phyloP scores from a whole-genome alignment of 2,888 invertebrate species.

The Melipona beecheii region DNA sequence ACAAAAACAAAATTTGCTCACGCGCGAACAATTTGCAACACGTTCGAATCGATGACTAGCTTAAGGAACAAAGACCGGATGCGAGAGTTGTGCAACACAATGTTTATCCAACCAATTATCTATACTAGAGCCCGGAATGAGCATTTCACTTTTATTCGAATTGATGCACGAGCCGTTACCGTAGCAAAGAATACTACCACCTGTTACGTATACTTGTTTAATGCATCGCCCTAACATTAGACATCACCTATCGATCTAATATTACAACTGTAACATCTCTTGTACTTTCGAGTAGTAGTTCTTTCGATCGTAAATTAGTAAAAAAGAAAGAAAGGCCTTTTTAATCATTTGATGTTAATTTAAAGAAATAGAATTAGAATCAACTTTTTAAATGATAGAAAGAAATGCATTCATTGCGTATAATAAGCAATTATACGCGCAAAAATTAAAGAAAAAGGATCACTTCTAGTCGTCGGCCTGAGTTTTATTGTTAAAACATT shows the following conservation, averaged over 20 bases:
- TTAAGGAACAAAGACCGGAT: slow-evolving; percentile 78
- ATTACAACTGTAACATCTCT: neutral
- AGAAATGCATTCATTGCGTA: neutral
- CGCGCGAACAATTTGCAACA: neutral
- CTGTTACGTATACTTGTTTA: slow-evolving; percentile 49
- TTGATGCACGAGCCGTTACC: slow-evolving; percentile 31
- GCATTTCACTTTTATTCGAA: slow-evolving; percentile 79
- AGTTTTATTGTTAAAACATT: slow-evolving; percentile 10
- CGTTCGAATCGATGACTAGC: slow-evolving; percentile 12
- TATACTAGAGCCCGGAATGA: slow-evolving; percentile 69
- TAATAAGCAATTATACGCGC: too few relatives aligned
- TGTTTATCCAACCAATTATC: slow-evolving; percentile 79
- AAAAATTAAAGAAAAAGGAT: neutral
- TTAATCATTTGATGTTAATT: neutral
- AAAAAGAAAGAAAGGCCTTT: neutral
- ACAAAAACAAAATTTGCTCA: slow-evolving; percentile 9
- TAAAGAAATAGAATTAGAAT: neutral
- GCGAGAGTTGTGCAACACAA: slow-evolving; percentile 73
- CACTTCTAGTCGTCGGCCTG: neutral
- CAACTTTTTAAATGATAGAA: neutral
- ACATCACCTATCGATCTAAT: neutral
- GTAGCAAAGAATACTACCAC: slow-evolving; percentile 39
- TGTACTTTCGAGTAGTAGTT: neutral
- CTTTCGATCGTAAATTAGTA: too few relatives aligned
- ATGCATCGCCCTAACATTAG: neutral